A percentile compares a stretch with the other conserved stretches of the same genome.
Evolutionary conservation across 2,113 vertebrate species (phyloP).

Genomic region (Fregetta grallaria): DNA sequence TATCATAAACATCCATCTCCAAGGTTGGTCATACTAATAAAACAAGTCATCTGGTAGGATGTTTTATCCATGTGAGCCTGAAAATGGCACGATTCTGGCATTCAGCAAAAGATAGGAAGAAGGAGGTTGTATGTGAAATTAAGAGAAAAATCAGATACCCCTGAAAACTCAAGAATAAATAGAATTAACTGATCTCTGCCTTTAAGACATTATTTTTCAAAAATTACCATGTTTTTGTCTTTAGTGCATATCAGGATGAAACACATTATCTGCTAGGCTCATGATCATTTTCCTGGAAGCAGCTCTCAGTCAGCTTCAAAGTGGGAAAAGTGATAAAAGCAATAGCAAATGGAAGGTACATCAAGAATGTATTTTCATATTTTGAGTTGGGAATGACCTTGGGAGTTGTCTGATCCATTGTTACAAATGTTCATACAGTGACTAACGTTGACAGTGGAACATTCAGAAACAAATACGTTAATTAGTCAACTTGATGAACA

Average conservation of each 20-base stretch:
- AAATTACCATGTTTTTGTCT: background rate
- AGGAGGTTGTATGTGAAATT: background rate
- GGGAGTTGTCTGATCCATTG: conserved; percentile 38
- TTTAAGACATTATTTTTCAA: background rate
- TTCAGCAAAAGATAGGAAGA: background rate
- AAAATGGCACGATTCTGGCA: background rate
- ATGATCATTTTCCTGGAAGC: background rate
- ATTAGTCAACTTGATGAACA: conserved; percentile 21
- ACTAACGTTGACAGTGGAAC: background rate
- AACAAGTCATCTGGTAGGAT: background rate
- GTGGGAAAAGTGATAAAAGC: background rate
- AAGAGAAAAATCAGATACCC: background rate
- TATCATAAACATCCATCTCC: background rate
- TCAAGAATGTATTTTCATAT: background rate
- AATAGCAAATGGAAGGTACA: background rate
- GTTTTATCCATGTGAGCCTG: background rate
- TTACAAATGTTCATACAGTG: background rate
- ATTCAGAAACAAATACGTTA: background rate
- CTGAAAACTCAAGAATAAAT: background rate
- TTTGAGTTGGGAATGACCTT: conserved; percentile 27
- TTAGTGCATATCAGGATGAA: background rate
- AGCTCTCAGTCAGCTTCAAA: background rate
- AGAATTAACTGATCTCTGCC: background rate
- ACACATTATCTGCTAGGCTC: background rate
- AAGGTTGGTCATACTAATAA: background rate